These are phyloP conservation scores for Neocrepidodera transversa DNA, from an alignment of 2,888 invertebrate species.

Conservation along the genomic window DNA sequence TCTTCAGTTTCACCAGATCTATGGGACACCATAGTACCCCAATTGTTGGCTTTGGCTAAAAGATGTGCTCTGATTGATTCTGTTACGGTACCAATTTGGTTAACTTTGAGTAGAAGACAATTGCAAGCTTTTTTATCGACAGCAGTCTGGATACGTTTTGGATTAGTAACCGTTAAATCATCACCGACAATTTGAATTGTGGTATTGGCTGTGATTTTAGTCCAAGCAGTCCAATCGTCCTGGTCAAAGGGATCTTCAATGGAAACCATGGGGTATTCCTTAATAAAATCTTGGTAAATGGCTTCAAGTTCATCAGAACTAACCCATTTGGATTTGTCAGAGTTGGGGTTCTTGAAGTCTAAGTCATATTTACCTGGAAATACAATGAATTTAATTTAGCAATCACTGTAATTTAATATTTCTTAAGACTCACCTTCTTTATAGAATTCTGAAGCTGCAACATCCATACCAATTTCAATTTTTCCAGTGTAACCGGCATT, in stretches of 20 bases:
- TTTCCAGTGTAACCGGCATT: slow-evolving; percentile 98
- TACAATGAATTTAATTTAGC: background rate
- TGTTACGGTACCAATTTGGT: slow-evolving; percentile 98
- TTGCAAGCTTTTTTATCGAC: slow-evolving; percentile 98
- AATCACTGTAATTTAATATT: background rate
- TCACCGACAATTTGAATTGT: slow-evolving; percentile 93
- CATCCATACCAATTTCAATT: slow-evolving; percentile 98
- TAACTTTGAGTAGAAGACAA: slow-evolving; percentile 92
- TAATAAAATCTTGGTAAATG: slow-evolving; percentile 89
- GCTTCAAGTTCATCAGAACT: slow-evolving; percentile 83
- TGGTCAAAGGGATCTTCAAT: slow-evolving; percentile 99
- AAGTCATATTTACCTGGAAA: slow-evolving; percentile 76
- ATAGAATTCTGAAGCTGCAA: slow-evolving; percentile 97
- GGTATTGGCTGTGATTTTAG: slow-evolving; percentile 75
- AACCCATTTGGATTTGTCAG: slow-evolving; percentile 83
- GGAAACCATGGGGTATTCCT: slow-evolving; percentile 91
- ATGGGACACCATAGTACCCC: slow-evolving; percentile 99
- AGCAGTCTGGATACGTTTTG: slow-evolving; percentile 91
- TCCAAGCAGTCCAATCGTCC: slow-evolving; percentile 98
- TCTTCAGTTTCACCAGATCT: slow-evolving; percentile 98
- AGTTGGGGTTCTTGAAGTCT: slow-evolving; percentile 96
- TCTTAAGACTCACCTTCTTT: slow-evolving; percentile 64
- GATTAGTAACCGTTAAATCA: slow-evolving; percentile 95
- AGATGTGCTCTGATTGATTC: slow-evolving; percentile 96
- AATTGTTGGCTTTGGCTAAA: slow-evolving; percentile 85